Conservation (phyloP, 2,113 vertebrate genomes). For the Alligator sinensis region DNA sequence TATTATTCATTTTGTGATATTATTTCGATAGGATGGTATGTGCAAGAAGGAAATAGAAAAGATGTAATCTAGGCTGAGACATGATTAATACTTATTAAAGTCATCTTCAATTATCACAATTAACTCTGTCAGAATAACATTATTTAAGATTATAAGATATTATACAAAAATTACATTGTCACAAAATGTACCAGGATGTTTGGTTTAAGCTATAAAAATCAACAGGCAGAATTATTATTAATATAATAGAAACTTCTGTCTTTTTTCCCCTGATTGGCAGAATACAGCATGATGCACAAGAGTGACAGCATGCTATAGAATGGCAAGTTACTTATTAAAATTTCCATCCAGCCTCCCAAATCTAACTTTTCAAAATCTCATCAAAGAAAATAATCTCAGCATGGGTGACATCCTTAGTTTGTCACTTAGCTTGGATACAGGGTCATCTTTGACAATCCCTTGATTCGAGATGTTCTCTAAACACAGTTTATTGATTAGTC, state of each 20-base stretch:
- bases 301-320: not conserved
- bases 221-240: not conserved
- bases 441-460: no score
- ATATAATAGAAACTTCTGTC: not conserved
- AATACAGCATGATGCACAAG: not conserved
- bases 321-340: not conserved
- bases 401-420: no score
- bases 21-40: not conserved
- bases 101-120: not conserved
- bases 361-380: not conserved
- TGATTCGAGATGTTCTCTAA: no score
- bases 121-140: not conserved
- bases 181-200: not conserved
- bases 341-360: not conserved
- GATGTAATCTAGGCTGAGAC: not conserved
- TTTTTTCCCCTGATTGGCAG: not conserved
- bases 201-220: not conserved
- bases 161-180: not conserved
- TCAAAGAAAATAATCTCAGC: not conserved
- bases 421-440: no score
- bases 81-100: not conserved
- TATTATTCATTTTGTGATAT: not conserved
- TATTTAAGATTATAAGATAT: not conserved
- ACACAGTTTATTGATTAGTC: no score
- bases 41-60: not conserved